A percentile compares a stretch with the other conserved stretches of the same genome.
phyloP scores from a whole-genome alignment of 2,888 invertebrate genomes.

The Baccha elongata region DNA sequence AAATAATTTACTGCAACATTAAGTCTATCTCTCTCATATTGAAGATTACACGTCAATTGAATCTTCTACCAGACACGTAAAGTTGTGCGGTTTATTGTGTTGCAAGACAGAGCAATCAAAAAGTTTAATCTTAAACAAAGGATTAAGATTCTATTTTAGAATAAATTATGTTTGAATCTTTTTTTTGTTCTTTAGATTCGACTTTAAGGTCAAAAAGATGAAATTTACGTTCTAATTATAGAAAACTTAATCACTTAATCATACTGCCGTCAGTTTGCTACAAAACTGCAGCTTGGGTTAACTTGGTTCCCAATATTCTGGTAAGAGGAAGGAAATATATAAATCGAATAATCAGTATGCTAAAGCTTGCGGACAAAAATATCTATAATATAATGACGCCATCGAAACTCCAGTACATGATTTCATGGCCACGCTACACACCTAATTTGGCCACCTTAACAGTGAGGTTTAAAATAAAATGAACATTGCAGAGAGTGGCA shows the following conservation, averaged over 20 bases:
- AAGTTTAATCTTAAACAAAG: neutral
- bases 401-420: slow-evolving; percentile 48
- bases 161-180: neutral
- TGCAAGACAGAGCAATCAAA: neutral
- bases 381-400: slow-evolving; percentile 64
- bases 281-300: slow-evolving; percentile 1
- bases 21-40: neutral
- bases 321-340: slow-evolving; percentile 36
- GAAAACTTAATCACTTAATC: slow-evolving; percentile 25
- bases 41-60: slow-evolving; percentile 27
- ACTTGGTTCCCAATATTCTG: slow-evolving; percentile 9
- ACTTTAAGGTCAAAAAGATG: neutral
- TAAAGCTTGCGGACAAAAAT: slow-evolving; percentile 39
- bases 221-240: too few species aligned
- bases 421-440: slow-evolving; percentile 66
- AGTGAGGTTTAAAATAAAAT: too few species aligned
- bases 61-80: neutral
- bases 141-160: neutral
- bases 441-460: too few species aligned
- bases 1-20: neutral
- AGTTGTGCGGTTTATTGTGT: neutral
- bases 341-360: slow-evolving; percentile 62
- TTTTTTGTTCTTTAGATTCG: neutral
- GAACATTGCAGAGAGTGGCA: too few species aligned
- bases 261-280: slow-evolving; percentile 30